Conservation (phyloP, 35 echinoderm and acorn worm species). For the Apostichopus parvimensis region DNA sequence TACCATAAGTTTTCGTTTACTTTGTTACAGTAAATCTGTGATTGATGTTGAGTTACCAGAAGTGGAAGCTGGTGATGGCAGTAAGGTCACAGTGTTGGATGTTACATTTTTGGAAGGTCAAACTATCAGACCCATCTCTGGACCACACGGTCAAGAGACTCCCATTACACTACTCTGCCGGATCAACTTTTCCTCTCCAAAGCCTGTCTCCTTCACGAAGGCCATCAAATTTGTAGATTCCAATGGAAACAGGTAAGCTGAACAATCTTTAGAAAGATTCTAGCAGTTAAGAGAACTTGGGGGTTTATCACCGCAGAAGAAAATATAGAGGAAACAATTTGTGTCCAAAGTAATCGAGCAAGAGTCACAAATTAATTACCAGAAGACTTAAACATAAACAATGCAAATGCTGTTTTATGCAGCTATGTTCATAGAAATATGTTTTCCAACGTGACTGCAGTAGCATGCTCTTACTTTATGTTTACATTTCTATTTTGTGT, state of each 20-base stretch:
- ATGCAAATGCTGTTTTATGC: no score
- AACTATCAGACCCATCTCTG: constrained; percentile 78
- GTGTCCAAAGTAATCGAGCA: no score
- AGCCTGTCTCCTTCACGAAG: constrained; percentile 91
- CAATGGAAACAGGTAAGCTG: constrained; percentile 77
- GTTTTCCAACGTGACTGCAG: no score
- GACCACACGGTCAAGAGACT: constrained; percentile 69
- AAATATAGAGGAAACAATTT: no score
- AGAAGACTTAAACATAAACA: no score
- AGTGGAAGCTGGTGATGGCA: constrained; percentile 92
- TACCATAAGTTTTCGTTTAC: neutral
- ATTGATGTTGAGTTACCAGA: constrained; percentile 98
- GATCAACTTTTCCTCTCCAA: constrained; percentile 89
- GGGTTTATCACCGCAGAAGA: no score
- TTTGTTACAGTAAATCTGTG: constrained; percentile 66
- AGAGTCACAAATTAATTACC: no score
- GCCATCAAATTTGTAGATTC: constrained; percentile 90
- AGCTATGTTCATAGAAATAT: no score
- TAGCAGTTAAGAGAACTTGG: no score
- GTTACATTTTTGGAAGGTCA: constrained; percentile 94
- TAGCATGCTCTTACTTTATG: neutral
- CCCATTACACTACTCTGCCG: constrained; percentile 81
- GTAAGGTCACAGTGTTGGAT: constrained; percentile 75
- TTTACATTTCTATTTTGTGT: no score
- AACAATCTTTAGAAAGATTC: no score